Evolutionary conservation across 2,113 vertebrate genomes (phyloP).

Genomic region (Accipiter virgatus): DNA sequence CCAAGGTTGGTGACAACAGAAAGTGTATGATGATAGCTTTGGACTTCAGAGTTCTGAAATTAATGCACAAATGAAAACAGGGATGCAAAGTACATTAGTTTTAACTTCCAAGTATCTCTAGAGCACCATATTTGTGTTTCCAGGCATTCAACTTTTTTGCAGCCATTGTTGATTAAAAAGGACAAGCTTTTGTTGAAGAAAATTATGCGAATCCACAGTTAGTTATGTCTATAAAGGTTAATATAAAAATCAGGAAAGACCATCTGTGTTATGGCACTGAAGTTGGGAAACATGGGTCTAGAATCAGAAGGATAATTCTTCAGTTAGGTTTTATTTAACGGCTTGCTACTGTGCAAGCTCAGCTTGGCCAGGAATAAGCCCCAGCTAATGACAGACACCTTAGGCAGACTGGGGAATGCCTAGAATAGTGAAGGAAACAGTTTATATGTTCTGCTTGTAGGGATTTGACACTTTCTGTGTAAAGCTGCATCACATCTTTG

Average conservation of each 20-base stretch:
- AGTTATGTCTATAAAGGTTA: not conserved
- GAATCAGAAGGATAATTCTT: not conserved
- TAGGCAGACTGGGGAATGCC: constrained; percentile 13
- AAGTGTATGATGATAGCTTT: not conserved
- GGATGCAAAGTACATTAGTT: not conserved
- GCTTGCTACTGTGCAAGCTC: not conserved
- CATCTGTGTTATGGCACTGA: not conserved
- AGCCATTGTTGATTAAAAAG: not conserved
- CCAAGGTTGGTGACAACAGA: not conserved
- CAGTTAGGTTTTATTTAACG: not conserved
- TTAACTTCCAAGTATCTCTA: not conserved
- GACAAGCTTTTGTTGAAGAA: not conserved
- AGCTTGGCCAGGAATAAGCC: not conserved
- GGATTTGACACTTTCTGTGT: constrained; percentile 44
- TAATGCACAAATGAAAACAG: not conserved
- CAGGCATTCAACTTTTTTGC: not conserved
- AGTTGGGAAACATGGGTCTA: not conserved
- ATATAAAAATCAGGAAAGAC: not conserved
- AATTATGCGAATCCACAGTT: not conserved
- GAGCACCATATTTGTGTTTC: not conserved
- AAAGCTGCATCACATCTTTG: constrained; percentile 51
- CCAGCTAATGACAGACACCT: constrained; percentile 17
- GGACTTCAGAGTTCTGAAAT: not conserved
- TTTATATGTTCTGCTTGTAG: constrained; percentile 18
- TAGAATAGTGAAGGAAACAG: not conserved